Base-by-base conservation (phyloP, 2,797 vertebrate genomes). In the Okamejei kenojei region DNA sequence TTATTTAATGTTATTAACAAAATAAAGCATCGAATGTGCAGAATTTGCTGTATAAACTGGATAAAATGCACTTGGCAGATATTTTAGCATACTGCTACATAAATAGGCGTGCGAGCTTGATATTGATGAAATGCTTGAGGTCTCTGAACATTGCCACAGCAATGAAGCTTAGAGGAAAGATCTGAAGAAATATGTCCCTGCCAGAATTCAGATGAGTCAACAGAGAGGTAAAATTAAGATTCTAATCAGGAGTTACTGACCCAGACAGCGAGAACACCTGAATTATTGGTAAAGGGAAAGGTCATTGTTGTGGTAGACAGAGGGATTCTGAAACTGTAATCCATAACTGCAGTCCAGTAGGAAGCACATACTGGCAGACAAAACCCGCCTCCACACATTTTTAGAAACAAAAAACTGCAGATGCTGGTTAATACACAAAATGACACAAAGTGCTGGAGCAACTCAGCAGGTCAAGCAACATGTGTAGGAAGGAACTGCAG, bases 71-170 rank as follows among this genome's bases (percentile, higher is more conserved):
- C 54, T 86, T 26, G 15, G 17, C 35, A 9, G 21, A 19, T 63
- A 65, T 17, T 35, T n/a, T 63, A 10, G 82, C 4, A 32, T 86
- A n/a, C 58, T 86, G 82, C 17, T 63, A 88, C 61, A 68, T 68
- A 68, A 68, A 88, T 68, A 68, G 84, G 84, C 84, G 68, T 35
- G n/a, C 7, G 84, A 35, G 63, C 84, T 68, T 32, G 32, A 68
- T 88, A 88, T 68, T 88, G 63, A 88, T 32, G 17, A 63, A 88
- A 88, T 10, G 63, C 29, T 88, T 68, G 84, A 88, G 61, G n/a
- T 68, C n/a, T 88, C 84, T 79, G 32, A 38, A 79, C 19, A 38
- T 79, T 9, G 32, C 19, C 35, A 79, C 32, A 68, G 63, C 84
- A 68, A 32, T 17, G 4, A 88, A 21, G 84, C 63, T 68, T 32